Evolutionary conservation across 1,140 invertebrate genomes (phyloP).

Genomic region (Drosophila neocordata): DNA sequence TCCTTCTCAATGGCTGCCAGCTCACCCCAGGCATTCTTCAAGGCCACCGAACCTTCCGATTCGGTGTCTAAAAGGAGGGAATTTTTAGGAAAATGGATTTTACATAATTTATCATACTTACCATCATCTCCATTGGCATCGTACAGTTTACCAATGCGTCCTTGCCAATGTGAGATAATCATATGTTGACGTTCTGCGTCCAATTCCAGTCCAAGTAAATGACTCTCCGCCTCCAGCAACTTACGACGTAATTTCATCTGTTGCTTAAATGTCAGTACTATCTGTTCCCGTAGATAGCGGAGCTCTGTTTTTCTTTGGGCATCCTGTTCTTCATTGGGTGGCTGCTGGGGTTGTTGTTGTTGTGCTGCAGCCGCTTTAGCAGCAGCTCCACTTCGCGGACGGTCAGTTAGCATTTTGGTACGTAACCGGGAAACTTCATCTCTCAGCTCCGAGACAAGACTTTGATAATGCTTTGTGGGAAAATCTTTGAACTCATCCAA

Average conservation of each 20-base stretch:
- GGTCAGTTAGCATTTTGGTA: slow-evolving; percentile 90
- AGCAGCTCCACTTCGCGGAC: slow-evolving; percentile 84
- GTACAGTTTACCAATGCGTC: slow-evolving; percentile 89
- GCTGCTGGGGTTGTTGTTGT: slow-evolving; percentile 33
- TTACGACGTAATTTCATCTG: slow-evolving; percentile 93
- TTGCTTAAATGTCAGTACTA: slow-evolving; percentile 93
- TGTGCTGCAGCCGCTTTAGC: slow-evolving; percentile 40
- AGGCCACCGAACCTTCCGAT: slow-evolving; percentile 88
- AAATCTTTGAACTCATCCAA: slow-evolving; percentile 80
- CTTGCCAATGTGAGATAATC: slow-evolving; percentile 94
- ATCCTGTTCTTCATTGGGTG: slow-evolving; percentile 54
- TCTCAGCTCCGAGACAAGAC: slow-evolving; percentile 91
- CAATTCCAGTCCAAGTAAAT: slow-evolving; percentile 91
- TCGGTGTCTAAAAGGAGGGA: slow-evolving; percentile 66
- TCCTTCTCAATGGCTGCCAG: slow-evolving; percentile 93
- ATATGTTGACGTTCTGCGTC: slow-evolving; percentile 93
- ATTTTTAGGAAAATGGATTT: neutral
- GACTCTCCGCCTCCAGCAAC: slow-evolving; percentile 93
- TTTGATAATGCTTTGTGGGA: slow-evolving; percentile 88
- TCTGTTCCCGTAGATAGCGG: slow-evolving; percentile 90
- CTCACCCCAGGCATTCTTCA: slow-evolving; percentile 93
- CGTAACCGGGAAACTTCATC: slow-evolving; percentile 93
- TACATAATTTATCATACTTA: slow-evolving; percentile 14
- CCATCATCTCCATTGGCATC: slow-evolving; percentile 74
- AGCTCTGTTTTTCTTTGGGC: slow-evolving; percentile 85